Conservation (phyloP, 2,797 vertebrate species). For the Tolypeutes matacus region DNA sequence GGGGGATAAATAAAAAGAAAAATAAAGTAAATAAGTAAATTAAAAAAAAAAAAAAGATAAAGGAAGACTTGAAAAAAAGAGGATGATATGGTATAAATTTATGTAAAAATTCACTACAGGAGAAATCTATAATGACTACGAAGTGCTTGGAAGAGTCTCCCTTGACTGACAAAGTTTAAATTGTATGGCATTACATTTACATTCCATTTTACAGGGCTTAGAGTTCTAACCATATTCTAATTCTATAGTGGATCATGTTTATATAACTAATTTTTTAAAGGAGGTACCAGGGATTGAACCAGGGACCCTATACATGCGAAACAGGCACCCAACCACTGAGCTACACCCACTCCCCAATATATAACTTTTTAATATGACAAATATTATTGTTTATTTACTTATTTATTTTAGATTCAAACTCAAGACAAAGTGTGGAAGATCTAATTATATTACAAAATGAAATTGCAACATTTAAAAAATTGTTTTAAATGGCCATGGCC, state of each 20-base stretch:
- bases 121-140: not conserved
- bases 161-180: not conserved
- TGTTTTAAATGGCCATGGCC: not conserved
- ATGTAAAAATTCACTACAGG: not conserved
- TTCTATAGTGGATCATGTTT: not conserved
- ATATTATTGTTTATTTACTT: not conserved
- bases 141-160: not conserved
- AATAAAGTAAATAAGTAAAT: too few relatives aligned
- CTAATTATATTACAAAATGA: not conserved
- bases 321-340: too few relatives aligned
- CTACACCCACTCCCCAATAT: too few relatives aligned
- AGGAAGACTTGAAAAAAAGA: not conserved
- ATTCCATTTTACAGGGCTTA: not conserved
- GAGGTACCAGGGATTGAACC: too few relatives aligned
- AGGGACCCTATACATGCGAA: too few relatives aligned
- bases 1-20: too few relatives aligned
- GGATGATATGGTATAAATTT: not conserved
- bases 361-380: not conserved
- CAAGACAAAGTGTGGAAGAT: not conserved
- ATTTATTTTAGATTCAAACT: not conserved
- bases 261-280: not conserved
- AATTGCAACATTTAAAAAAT: not conserved
- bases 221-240: not conserved
- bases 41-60: not conserved
- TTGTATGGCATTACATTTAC: not conserved